These are phyloP conservation scores for Zophobas atratus DNA, from an alignment of 1,140 invertebrate species.

Conservation along the genomic window DNA sequence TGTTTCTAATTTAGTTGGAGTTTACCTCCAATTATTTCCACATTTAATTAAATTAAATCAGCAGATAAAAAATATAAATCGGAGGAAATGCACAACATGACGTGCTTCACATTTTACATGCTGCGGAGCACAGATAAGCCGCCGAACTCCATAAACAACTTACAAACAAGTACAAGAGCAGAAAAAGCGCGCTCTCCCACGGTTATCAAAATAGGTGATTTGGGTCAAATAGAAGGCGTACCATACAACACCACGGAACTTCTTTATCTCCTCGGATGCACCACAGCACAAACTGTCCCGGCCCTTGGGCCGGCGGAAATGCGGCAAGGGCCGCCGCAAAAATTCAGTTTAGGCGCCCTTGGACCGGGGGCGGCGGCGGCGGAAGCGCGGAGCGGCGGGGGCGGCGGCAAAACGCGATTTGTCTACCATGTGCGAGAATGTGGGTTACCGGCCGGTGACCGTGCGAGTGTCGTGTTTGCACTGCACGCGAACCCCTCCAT, in stretches of 20 bases:
- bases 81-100: slow-evolving; percentile 12
- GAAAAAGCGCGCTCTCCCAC: slow-evolving; percentile 41
- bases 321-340: neutral
- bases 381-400: neutral
- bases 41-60: slow-evolving; percentile 33
- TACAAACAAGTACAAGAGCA: slow-evolving; percentile 12
- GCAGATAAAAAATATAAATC: slow-evolving; percentile 19
- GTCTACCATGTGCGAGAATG: slow-evolving; percentile 52
- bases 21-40: slow-evolving; percentile 43
- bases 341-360: neutral
- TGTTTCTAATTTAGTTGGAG: slow-evolving; percentile 41
- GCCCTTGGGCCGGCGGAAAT: neutral
- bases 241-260: slow-evolving; percentile 36
- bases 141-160: slow-evolving; percentile 27
- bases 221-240: slow-evolving; percentile 51
- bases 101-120: slow-evolving; percentile 25
- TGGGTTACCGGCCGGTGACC: slow-evolving; percentile 56
- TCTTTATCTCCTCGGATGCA: slow-evolving; percentile 39
- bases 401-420: slow-evolving; percentile 47
- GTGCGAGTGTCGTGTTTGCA: slow-evolving; percentile 52
- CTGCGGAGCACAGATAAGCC: slow-evolving; percentile 7
- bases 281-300: slow-evolving; percentile 9
- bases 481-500: slow-evolving; percentile 55
- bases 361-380: neutral
- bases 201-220: slow-evolving; percentile 51